phyloP scores from a whole-genome alignment of 2,113 vertebrate genomes.

The Seriola aureovittata region DNA sequence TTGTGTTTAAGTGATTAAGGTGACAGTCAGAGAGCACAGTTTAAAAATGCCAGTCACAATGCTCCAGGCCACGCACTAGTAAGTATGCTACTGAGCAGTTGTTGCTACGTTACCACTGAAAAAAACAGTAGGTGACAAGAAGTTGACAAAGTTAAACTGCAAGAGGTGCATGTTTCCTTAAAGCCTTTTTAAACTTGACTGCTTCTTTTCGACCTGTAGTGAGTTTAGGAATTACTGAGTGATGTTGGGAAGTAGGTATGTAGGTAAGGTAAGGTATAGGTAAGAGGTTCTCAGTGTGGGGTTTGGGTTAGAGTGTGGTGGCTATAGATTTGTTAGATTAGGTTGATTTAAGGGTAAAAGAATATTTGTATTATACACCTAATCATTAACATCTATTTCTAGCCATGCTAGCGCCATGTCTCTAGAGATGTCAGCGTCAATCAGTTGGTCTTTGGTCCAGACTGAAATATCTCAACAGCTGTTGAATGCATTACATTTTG shows the following conservation, averaged over 20 bases:
- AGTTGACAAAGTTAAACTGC: conserved; percentile 68
- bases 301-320: background rate
- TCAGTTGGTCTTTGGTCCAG: too few relatives aligned
- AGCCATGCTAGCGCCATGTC: background rate
- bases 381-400: background rate
- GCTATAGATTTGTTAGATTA: background rate
- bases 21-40: conserved; percentile 55
- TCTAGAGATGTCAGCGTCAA: background rate
- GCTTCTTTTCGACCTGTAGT: conserved; percentile 11
- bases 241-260: background rate
- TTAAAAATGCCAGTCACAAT: conserved; percentile 70
- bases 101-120: conserved; percentile 69
- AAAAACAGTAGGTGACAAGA: conserved; percentile 52
- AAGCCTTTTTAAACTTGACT: conserved; percentile 35
- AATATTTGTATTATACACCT: background rate
- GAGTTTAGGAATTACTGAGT: background rate
- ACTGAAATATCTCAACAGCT: background rate
- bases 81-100: conserved; percentile 60
- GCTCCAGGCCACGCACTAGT: conserved; percentile 53
- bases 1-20: conserved; percentile 69
- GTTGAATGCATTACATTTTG: background rate
- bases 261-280: too few relatives aligned
- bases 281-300: background rate
- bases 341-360: background rate
- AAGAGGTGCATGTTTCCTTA: conserved; percentile 32